Conservation (phyloP, 1,140 invertebrate genomes). For the Atta texana region DNA sequence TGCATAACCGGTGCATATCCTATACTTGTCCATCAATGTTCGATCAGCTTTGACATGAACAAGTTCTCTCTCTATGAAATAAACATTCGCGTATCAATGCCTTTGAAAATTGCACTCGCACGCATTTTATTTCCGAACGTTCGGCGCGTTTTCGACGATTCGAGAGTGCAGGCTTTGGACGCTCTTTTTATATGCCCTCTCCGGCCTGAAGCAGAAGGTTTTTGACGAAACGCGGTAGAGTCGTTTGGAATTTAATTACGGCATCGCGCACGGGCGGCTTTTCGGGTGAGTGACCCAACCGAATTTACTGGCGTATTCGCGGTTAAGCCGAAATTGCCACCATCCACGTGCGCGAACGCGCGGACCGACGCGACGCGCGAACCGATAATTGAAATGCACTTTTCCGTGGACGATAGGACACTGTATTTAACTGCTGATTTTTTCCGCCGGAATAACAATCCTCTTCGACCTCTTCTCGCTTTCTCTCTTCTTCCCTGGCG, state of each 20-base stretch:
- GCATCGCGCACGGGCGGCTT: slow-evolving; percentile 67
- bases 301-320: slow-evolving; percentile 69
- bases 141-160: slow-evolving; percentile 28
- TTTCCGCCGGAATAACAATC: slow-evolving; percentile 21
- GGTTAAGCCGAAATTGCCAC: slow-evolving; percentile 73
- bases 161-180: slow-evolving; percentile 2
- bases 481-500: background rate
- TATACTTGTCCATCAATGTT: background rate
- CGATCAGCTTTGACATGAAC: slow-evolving; percentile 12
- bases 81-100: slow-evolving; percentile 35
- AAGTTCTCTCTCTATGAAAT: slow-evolving; percentile 5
- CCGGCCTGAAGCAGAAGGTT: slow-evolving; percentile 60
- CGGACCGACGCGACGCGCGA: slow-evolving; percentile 43
- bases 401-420: slow-evolving; percentile 60
- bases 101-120: slow-evolving; percentile 42
- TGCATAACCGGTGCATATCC: background rate
- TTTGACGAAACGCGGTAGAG: slow-evolving; percentile 67
- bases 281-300: slow-evolving; percentile 69
- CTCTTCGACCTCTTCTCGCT: background rate
- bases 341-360: slow-evolving; percentile 48
- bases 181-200: slow-evolving; percentile 40
- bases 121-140: slow-evolving; percentile 31
- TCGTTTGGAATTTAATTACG: slow-evolving; percentile 76
- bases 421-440: slow-evolving; percentile 69
- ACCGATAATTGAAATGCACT: slow-evolving; percentile 76